phyloP scores from a whole-genome alignment of 2,888 invertebrate genomes.

The Papilio gigon region DNA sequence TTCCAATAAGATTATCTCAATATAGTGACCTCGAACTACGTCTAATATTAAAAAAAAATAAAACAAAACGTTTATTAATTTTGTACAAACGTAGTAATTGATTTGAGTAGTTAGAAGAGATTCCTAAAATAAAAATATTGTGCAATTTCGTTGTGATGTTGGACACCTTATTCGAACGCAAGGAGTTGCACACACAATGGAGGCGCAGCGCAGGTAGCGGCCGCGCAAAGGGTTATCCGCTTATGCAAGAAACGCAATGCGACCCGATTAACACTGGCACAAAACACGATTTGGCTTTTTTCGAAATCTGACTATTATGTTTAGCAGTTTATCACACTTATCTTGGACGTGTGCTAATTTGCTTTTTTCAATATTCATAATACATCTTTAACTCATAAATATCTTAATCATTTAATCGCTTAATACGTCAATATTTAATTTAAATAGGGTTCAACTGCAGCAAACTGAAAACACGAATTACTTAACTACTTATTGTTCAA shows the following conservation, averaged over 20 bases:
- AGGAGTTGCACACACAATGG: constrained; percentile 60
- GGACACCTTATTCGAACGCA: constrained; percentile 64
- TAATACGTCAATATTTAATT: neutral
- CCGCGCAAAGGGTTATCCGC: constrained; percentile 78
- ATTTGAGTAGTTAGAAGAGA: no score
- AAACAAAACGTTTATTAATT: no score
- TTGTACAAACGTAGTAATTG: no score
- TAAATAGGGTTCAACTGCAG: neutral
- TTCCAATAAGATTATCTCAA: no score
- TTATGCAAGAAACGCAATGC: constrained; percentile 75
- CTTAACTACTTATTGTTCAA: neutral
- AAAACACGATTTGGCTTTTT: constrained; percentile 65
- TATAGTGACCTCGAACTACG: neutral
- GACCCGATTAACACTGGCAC: constrained; percentile 80
- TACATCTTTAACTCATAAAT: neutral
- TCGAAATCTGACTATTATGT: constrained; percentile 62
- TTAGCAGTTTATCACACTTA: constrained; percentile 58
- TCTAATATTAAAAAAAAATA: neutral
- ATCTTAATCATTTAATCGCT: neutral
- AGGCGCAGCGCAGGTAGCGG: constrained; percentile 71
- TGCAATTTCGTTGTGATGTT: neutral
- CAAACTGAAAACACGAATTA: neutral
- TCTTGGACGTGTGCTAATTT: constrained; percentile 59
- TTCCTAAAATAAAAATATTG: neutral
- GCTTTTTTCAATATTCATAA: constrained; percentile 40